A percentile compares a stretch with the other conserved stretches of the same genome.
phyloP scores from a whole-genome alignment of 2,888 invertebrate species.

The Mongoloraphidia duomilia region DNA sequence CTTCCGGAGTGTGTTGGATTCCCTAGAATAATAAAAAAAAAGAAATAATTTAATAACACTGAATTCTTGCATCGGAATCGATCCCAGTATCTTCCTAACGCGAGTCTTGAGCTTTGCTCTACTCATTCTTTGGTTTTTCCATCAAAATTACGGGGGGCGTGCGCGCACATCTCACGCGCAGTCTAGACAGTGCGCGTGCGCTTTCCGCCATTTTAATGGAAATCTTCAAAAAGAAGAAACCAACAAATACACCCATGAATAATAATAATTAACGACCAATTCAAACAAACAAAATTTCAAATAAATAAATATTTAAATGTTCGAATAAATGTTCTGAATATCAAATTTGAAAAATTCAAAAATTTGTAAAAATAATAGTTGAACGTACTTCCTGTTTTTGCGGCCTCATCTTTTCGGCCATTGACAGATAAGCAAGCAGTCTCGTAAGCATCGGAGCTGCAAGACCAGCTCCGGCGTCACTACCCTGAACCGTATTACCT shows the following conservation, averaged over 20 bases:
- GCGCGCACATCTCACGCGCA: no score
- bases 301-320: neutral
- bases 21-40: constrained; percentile 25
- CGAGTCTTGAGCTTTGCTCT: no score
- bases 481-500: constrained; percentile 37
- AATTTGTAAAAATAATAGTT: neutral
- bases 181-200: no score
- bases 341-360: no score
- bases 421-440: constrained; percentile 63
- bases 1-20: constrained; percentile 45
- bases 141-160: no score
- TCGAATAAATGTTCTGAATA: constrained; percentile 3
- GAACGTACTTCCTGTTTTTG: constrained; percentile 32
- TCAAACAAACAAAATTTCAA: neutral
- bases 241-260: constrained; percentile 15
- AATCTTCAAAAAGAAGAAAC: constrained; percentile 5
- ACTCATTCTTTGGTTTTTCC: no score
- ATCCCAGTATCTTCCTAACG: no score
- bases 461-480: constrained; percentile 40
- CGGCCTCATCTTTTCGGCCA: constrained; percentile 75
- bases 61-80: neutral
- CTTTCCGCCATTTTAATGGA: constrained; percentile 12
- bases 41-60: neutral
- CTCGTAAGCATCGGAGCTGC: constrained; percentile 69
- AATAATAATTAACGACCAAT: constrained; percentile 3